A percentile compares a stretch with the other conserved stretches of the same genome.
These are phyloP conservation scores for Atta cephalotes DNA, from an alignment of 1,140 invertebrate genomes.

Conservation along the genomic window DNA sequence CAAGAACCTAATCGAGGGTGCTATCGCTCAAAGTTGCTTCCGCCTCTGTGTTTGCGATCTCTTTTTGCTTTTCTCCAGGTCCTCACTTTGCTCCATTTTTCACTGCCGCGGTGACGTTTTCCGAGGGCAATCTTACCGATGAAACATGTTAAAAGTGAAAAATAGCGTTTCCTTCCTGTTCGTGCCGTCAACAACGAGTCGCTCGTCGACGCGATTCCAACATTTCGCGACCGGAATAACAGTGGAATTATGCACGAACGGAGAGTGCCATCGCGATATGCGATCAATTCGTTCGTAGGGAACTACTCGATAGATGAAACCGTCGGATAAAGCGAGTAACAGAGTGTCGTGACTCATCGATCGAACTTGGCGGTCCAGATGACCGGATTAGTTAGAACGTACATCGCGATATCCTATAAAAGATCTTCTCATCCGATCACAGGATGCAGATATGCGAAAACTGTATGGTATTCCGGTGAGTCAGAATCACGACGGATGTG, in stretches of 20 bases:
- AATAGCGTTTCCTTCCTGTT: slow-evolving; percentile 42
- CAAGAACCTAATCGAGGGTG: slow-evolving; percentile 65
- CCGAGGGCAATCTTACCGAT: slow-evolving; percentile 35
- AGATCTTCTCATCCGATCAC: slow-evolving; percentile 48
- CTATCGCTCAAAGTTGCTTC: slow-evolving; percentile 42
- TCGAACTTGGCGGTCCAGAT: slow-evolving; percentile 63
- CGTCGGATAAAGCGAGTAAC: slow-evolving; percentile 52
- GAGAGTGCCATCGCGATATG: background rate
- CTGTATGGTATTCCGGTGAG: slow-evolving; percentile 40
- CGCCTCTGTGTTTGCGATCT: slow-evolving; percentile 6
- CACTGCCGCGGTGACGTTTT: slow-evolving; percentile 33
- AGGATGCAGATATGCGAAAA: slow-evolving; percentile 44
- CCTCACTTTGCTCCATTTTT: slow-evolving; percentile 35
- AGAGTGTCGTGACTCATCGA: slow-evolving; percentile 68
- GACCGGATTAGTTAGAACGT: slow-evolving; percentile 56
- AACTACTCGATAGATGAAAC: slow-evolving; percentile 29
- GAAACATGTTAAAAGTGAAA: slow-evolving; percentile 57
- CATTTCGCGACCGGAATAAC: slow-evolving; percentile 18
- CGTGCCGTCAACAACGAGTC: slow-evolving; percentile 5
- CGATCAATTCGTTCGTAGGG: slow-evolving; percentile 16
- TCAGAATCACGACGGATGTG: slow-evolving; percentile 29
- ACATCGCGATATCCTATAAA: slow-evolving; percentile 52
- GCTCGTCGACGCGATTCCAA: background rate
- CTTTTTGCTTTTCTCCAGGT: slow-evolving; percentile 25
- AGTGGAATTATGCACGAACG: slow-evolving; percentile 18